Evolutionary conservation across 2,113 vertebrate species (phyloP).

Genomic region (Pongo pygmaeus): DNA sequence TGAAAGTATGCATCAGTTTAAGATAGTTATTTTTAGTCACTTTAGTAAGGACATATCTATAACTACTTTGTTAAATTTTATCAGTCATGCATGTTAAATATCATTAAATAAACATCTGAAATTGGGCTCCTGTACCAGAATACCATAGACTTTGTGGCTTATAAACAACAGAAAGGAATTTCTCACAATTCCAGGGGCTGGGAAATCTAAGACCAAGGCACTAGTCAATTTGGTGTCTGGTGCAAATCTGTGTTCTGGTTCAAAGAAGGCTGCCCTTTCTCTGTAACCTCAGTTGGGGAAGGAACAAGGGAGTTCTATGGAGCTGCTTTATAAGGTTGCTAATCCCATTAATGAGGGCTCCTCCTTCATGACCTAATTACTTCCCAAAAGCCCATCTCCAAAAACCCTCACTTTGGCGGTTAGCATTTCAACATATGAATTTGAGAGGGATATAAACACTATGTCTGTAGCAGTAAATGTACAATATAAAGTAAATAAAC

Average conservation of each 20-base stretch:
- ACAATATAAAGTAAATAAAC: neutral
- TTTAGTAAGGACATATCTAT: neutral
- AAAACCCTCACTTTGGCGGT: neutral
- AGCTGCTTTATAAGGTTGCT: too few species aligned
- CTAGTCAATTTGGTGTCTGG: neutral
- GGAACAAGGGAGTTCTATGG: too few species aligned
- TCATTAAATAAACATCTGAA: neutral
- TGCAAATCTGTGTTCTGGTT: neutral
- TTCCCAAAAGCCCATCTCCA: neutral
- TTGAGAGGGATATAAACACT: neutral
- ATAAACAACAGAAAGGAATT: neutral
- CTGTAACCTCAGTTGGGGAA: too few species aligned
- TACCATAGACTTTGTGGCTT: neutral
- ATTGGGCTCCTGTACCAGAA: neutral
- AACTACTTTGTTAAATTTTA: neutral
- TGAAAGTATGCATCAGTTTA: neutral
- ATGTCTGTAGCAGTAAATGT: neutral
- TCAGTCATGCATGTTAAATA: neutral
- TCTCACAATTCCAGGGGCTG: neutral
- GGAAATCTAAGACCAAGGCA: neutral
- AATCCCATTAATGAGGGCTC: neutral
- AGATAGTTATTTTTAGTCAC: neutral
- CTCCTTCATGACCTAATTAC: neutral
- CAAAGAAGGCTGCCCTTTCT: neutral
- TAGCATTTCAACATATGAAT: neutral